Conservation (phyloP, 2,888 invertebrate genomes). For the Metopia argyrocephala region DNA sequence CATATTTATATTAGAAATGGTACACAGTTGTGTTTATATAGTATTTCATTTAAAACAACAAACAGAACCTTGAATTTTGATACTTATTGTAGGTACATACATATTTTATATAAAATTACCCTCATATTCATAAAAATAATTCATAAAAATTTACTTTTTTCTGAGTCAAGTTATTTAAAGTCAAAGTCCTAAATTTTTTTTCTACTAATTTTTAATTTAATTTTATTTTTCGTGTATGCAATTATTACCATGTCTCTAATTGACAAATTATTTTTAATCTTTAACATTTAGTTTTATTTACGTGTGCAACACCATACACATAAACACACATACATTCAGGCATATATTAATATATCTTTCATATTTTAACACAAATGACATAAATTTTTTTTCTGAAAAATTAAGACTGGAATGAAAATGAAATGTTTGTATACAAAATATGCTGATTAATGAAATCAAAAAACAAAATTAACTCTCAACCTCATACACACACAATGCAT, state of each 20-base stretch:
- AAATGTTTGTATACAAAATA: constrained; percentile 33
- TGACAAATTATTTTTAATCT: not conserved
- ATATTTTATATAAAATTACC: too few species aligned
- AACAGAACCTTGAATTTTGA: not conserved
- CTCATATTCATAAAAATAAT: too few species aligned
- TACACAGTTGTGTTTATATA: too few species aligned
- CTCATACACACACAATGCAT: not conserved
- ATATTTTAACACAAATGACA: constrained; percentile 46
- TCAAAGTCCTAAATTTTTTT: not conserved
- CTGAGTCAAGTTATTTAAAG: not conserved
- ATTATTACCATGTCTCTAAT: not conserved
- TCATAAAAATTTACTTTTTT: too few species aligned
- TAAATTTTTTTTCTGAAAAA: constrained; percentile 37
- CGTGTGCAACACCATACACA: not conserved
- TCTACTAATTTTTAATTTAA: not conserved
- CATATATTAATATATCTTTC: not conserved
- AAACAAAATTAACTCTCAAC: not conserved
- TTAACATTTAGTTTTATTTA: not conserved
- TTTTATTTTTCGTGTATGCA: not conserved
- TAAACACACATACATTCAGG: too few species aligned
- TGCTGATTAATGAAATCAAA: constrained; percentile 53
- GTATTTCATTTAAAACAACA: not conserved
- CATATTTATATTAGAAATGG: too few species aligned
- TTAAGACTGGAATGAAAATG: constrained; percentile 35
- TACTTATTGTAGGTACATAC: too few species aligned